Evolutionary conservation across 2,888 invertebrate genomes (phyloP).

Genomic region (Seira sanloemensis): DNA sequence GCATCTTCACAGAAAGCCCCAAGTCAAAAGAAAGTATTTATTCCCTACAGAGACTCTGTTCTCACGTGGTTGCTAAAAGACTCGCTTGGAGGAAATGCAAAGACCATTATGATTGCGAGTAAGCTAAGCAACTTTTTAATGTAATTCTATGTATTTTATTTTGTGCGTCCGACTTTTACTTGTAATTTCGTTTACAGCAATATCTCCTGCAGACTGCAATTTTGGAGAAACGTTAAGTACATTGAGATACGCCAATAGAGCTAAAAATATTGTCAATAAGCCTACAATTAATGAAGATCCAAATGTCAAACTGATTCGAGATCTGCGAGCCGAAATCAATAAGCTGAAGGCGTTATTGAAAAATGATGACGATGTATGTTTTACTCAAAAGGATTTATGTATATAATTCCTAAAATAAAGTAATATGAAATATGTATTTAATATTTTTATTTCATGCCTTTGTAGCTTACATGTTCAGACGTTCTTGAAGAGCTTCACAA

Average conservation of each 20-base stretch:
- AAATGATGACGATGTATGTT: conserved; percentile 77
- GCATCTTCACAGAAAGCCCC: conserved; percentile 68
- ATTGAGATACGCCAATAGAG: conserved; percentile 90
- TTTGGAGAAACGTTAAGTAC: conserved; percentile 92
- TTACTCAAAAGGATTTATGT: not conserved
- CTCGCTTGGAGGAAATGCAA: conserved; percentile 91
- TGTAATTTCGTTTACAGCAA: conserved; percentile 74
- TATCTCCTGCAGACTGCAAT: conserved; percentile 89
- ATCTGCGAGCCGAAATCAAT: conserved; percentile 89
- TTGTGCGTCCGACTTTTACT: not conserved
- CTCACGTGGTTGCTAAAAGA: conserved; percentile 92
- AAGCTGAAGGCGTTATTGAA: conserved; percentile 86
- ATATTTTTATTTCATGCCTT: conserved; percentile 27
- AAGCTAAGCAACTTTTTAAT: no score
- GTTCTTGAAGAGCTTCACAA: conserved; percentile 90
- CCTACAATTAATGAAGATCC: conserved; percentile 93
- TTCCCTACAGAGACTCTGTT: conserved; percentile 92
- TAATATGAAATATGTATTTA: not conserved
- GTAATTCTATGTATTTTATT: no score
- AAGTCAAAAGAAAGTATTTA: conserved; percentile 78
- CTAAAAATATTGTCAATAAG: conserved; percentile 93
- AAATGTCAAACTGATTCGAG: conserved; percentile 90
- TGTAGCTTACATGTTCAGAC: conserved; percentile 75
- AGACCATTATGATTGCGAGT: conserved; percentile 93
- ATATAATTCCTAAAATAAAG: no score